Evolutionary conservation across 2,888 invertebrate species (phyloP).

Genomic region (Eupithecia abbreviata): DNA sequence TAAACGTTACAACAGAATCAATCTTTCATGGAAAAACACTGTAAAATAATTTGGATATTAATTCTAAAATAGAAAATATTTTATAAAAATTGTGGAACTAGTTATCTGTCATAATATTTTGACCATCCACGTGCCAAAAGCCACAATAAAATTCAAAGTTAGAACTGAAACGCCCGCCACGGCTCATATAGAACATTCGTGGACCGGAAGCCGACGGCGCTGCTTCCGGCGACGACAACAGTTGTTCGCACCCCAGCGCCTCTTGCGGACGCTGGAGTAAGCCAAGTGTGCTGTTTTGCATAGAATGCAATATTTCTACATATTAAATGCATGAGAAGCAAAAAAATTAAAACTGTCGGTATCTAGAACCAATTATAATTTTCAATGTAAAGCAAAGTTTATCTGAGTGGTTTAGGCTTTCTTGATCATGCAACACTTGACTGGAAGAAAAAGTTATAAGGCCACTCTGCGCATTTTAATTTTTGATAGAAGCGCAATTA

Average conservation of each 20-base stretch:
- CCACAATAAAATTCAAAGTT: slow-evolving; percentile 45
- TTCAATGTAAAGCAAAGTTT: neutral
- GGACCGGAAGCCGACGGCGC: slow-evolving; percentile 77
- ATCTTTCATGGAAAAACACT: too few relatives aligned
- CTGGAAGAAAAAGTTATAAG: neutral
- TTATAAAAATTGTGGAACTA: neutral
- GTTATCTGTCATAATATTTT: slow-evolving; percentile 1
- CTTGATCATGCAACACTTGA: neutral
- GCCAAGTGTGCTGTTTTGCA: slow-evolving; percentile 30
- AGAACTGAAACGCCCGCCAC: slow-evolving; percentile 61
- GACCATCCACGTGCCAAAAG: slow-evolving; percentile 29
- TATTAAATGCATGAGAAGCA: neutral
- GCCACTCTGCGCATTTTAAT: neutral
- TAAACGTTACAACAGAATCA: too few relatives aligned
- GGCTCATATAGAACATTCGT: slow-evolving; percentile 68
- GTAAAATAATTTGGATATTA: too few relatives aligned
- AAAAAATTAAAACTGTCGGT: neutral
- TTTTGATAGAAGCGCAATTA: neutral
- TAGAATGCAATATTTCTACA: slow-evolving; percentile 25
- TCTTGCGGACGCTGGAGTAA: slow-evolving; percentile 71
- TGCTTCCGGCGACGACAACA: slow-evolving; percentile 76
- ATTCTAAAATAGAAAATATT: neutral
- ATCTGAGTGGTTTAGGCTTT: neutral
- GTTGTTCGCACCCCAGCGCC: slow-evolving; percentile 80
- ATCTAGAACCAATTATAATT: neutral